These are phyloP conservation scores for Hetaerina americana DNA, from an alignment of 1,140 invertebrate genomes.

Conservation along the genomic window DNA sequence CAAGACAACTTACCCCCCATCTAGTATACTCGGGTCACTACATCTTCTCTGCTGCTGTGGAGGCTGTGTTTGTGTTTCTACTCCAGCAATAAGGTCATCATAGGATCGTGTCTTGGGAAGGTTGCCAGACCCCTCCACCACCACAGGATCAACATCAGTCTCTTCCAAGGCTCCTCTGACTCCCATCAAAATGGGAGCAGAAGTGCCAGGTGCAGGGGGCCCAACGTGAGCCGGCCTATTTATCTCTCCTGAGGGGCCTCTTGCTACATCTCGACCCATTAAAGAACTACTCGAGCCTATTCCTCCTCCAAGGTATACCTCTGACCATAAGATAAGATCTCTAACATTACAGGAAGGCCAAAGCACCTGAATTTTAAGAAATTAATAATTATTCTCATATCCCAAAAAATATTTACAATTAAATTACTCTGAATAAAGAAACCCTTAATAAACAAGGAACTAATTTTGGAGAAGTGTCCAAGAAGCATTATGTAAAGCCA, in stretches of 20 bases:
- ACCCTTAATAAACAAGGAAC: constrained; percentile 19
- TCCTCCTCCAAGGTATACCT: constrained; percentile 56
- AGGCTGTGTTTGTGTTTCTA: constrained; percentile 43
- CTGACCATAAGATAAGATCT: constrained; percentile 69
- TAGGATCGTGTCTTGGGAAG: constrained; percentile 58
- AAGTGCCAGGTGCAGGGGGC: constrained; percentile 4
- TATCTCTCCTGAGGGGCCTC: not conserved
- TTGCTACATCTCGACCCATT: not conserved
- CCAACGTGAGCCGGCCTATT: constrained; percentile 3
- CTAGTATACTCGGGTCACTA: constrained; percentile 62
- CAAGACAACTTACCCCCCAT: constrained; percentile 14
- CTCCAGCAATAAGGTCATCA: constrained; percentile 43
- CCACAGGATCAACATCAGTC: not conserved
- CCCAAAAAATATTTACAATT: no score
- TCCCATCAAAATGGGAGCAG: not conserved
- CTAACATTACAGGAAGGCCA: constrained; percentile 75
- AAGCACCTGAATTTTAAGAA: constrained; percentile 65
- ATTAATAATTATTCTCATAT: no score
- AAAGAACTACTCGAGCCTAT: not conserved
- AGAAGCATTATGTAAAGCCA: no score
- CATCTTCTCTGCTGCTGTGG: constrained; percentile 48
- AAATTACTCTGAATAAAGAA: no score
- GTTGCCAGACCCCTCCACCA: not conserved
- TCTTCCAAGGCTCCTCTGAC: constrained; percentile 1
- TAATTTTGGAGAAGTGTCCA: constrained; percentile 6